Base-by-base conservation (phyloP, 2,888 invertebrate genomes). In the Plebejus melissa region DNA sequence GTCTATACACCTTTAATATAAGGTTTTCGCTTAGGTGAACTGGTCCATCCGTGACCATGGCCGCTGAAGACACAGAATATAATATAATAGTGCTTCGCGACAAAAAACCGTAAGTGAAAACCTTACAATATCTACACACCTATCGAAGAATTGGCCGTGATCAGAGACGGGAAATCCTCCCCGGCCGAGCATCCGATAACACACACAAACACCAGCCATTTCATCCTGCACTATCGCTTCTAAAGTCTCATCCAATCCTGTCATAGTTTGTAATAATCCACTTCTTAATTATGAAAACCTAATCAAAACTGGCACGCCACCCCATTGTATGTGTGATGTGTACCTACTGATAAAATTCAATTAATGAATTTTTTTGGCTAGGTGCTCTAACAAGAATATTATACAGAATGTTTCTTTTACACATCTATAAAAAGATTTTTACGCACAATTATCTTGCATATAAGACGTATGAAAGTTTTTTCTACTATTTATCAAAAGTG, bases 151-250 rank as follows among this genome's bases (percentile, higher is more conserved):
- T 97, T 97, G 16, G 96, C 94, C 11, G 95, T 95, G 1, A 96
- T 94, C 79, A 96, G 88, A 0, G 96, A 96, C 2, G 97, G 96
- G 87, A 96, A 96, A 81, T 95, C 96, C 86, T 96, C 94, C n/a
- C 84, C 86, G 1, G 69, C 77, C 69, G 83, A 87, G 11, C 79
- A 76, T 76, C 81, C 78, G 77, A 85, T 80, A 65, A 86, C 75
- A 82, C 79, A 86, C 57, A 87, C 78, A 76, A 82, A 77, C 57
- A 84, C 69, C 69, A 83, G 36, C 85, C 87, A 89, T 80, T 81
- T 82, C 91, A 92, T 93, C 78, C 84, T 89, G 77, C 82, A 79
- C 85, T 72, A 81, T 75, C 81, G 76, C 77, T 77, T 79, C 77
- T 78, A 74, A 71, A 76, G 75, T 81, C 80, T 79, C 77, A 82